These are phyloP conservation scores for Ochropleura leucogaster DNA, from an alignment of 2,888 invertebrate species.

Conservation along the genomic window DNA sequence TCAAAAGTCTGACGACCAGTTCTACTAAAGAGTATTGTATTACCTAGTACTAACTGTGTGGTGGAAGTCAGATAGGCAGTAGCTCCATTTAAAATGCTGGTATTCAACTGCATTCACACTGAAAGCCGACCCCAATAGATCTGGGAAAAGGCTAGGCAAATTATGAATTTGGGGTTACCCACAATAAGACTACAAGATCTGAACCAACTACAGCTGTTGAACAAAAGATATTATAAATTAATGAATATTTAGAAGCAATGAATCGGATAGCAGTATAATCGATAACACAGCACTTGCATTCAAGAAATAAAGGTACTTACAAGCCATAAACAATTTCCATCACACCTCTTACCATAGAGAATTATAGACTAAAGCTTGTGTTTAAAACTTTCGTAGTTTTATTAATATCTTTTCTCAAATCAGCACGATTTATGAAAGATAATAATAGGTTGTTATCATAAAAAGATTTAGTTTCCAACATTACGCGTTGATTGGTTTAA, in stretches of 20 bases:
- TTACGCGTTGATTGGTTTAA: conserved; percentile 63
- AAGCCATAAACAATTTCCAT: conserved; percentile 35
- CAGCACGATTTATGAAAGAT: conserved; percentile 57
- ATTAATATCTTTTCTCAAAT: conserved; percentile 31
- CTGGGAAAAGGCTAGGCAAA: too few relatives aligned
- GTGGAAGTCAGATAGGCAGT: too few relatives aligned
- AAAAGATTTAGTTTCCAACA: conserved; percentile 55
- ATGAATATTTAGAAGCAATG: not conserved
- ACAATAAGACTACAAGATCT: not conserved
- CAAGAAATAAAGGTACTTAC: conserved; percentile 9
- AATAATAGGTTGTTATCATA: conserved; percentile 59
- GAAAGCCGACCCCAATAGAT: too few relatives aligned
- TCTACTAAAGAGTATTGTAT: too few relatives aligned
- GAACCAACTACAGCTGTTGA: not conserved
- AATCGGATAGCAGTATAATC: not conserved
- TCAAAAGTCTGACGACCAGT: too few relatives aligned
- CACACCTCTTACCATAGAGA: conserved; percentile 32
- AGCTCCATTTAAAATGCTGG: too few relatives aligned
- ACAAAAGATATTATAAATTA: not conserved
- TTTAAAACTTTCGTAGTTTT: conserved; percentile 33
- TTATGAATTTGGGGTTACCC: too few relatives aligned
- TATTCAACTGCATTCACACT: too few relatives aligned
- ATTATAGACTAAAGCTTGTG: conserved; percentile 19
- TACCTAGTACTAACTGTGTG: too few relatives aligned
- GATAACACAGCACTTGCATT: conserved; percentile 12